Evolutionary conservation across 2,888 invertebrate species (phyloP), one percentile per base, ranked within the genome.

Genomic region (Nudaria mundana): DNA sequence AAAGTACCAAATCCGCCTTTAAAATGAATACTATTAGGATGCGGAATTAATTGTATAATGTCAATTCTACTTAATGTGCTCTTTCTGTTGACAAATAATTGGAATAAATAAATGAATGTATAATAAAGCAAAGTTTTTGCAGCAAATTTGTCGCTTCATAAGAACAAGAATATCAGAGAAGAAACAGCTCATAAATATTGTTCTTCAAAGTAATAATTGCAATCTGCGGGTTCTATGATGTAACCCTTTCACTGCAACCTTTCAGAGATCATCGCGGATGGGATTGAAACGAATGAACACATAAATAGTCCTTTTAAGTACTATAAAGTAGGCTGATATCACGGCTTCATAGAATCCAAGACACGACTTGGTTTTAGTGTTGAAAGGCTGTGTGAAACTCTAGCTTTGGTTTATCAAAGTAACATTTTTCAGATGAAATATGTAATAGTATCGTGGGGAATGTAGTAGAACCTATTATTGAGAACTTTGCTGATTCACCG

Each of bases 191-290:
- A 47, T 58, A 57, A 55, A 55, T 57, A 40, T 36, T 25, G 20
- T 50, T 40, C 40, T 58, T 51, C 42, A 37, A 35, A 32, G 30
- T 42, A 29, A 29, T 47, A 48, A 54, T 51, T 41, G 47, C 55
- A 36, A 58, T 47, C 55, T 24, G 34, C 18, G 34, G 12, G 25
- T 25, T 33, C 12, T 30, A 16, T 56, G 55, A 51, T 48, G 59
- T 54, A 54, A 31, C 28, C 41, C 33, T 41, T 40, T 42, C 24
- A 37, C 42, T 38, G 22, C 28, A 40, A 40, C 46, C 37, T 46
- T 47, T 53, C 36, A 37, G 51, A 44, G 36, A 51, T 54, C 38
- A 47, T 26, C 40, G 25, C 31, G 44, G 13, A 18, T 40, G 35
- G 18, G 30, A 30, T 14, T 24, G 20, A 30, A 30, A 16, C 30